phyloP scores from a whole-genome alignment of 2,113 vertebrate species.

The Lates calcarifer region DNA sequence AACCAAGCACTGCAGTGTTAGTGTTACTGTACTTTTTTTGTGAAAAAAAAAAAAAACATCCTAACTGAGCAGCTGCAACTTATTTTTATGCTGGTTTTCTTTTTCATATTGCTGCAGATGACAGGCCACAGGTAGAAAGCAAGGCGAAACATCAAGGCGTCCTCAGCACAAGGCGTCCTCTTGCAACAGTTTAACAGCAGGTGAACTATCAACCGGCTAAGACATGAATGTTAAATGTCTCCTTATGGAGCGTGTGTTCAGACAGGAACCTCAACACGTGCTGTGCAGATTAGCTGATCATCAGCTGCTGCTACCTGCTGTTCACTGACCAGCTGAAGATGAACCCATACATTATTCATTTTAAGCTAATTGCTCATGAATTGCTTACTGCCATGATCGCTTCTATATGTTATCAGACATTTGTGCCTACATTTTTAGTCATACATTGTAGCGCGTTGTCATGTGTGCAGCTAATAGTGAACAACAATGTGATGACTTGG shows the following conservation, averaged over 20 bases:
- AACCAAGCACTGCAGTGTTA: neutral
- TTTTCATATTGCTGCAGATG: neutral
- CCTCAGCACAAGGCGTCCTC: no score
- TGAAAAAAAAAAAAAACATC: neutral
- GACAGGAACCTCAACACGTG: neutral
- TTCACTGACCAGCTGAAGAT: conserved; percentile 30
- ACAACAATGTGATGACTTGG: conserved; percentile 28
- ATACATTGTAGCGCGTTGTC: neutral
- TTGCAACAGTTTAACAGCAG: neutral
- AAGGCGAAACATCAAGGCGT: neutral
- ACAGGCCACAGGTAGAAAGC: neutral
- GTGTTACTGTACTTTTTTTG: neutral
- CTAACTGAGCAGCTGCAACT: neutral
- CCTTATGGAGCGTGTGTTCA: neutral
- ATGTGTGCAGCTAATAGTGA: conserved; percentile 1
- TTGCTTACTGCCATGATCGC: neutral
- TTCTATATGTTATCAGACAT: neutral
- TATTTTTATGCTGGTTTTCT: neutral
- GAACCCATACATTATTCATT: conserved; percentile 8
- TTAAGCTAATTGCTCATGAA: neutral
- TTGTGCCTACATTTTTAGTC: neutral
- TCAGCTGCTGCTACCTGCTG: conserved; percentile 23
- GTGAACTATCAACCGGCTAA: neutral
- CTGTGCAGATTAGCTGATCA: neutral
- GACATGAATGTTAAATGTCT: conserved; percentile 3